Evolutionary conservation across 2,888 invertebrate genomes (phyloP), one percentile per base, ranked within the genome.

Genomic region (Apotomis betuletana): DNA sequence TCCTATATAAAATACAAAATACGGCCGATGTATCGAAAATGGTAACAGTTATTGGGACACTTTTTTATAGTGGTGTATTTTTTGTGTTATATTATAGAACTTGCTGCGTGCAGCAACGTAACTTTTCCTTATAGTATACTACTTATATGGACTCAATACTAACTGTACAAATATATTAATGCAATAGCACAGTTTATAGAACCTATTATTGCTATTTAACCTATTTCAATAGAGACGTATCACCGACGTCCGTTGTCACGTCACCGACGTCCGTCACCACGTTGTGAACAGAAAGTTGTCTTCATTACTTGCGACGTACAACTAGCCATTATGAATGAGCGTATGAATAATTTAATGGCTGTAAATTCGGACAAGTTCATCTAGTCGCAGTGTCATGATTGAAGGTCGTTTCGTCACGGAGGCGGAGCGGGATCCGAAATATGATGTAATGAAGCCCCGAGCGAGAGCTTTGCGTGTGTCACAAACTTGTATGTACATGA

Each of bases 341-440:
- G 62, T 57, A 71, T 52, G 67, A 55, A 67, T 67, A 71, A 15
- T 62, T 71, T 62, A 71, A 67, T 71, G 67, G 36, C 41, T 67
- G 49, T 67, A 61, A 64, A 67, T 67, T 67, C 71, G 71, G 67
- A 71, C 71, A 67, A 71, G 67, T 62, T 71, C 71, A 67, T 41
- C 57, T 67, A 62, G 71, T 67, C 41, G 52, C 67, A 70, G 58
- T 70, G 70, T 59, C 64, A 64, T 38, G 58, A 63, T 15, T 57
- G 63, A 70, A 70, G 70, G 70, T 54, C 58, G 52, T 59, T 64
- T 64, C 70, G 69, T 69, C 63, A 63, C 69, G 63, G 36, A 58
- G 58, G 65, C 44, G 54, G 59, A 63, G 70, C 49, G 64, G 64
- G 52, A 52, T 52, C 58, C 38, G 15, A 60, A 38, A 52, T 52